Evolutionary conservation across 1,140 invertebrate genomes (phyloP).

Genomic region (Asobara japonica): DNA sequence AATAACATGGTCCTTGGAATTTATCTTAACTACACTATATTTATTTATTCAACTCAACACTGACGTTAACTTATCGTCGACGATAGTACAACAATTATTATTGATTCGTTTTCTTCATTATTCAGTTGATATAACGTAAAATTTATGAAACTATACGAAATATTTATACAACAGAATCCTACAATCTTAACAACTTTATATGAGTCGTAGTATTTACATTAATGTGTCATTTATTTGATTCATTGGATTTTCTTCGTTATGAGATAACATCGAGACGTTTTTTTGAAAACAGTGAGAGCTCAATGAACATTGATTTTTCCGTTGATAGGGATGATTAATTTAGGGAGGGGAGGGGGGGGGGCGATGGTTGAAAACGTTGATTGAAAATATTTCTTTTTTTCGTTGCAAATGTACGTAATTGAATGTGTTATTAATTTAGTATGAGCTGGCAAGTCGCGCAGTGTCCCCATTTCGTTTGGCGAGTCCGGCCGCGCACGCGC

Average conservation of each 20-base stretch:
- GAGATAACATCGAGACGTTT: neutral
- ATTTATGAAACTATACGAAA: neutral
- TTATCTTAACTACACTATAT: neutral
- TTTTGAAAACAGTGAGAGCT: neutral
- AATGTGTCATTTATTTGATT: neutral
- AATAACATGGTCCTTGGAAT: conserved; percentile 31
- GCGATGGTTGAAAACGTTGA: conserved; percentile 26
- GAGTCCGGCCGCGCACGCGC: no score
- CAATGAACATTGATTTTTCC: conserved; percentile 16
- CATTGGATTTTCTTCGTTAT: neutral
- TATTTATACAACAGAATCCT: neutral
- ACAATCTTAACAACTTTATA: neutral
- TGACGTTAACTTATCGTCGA: neutral
- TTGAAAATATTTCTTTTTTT: neutral
- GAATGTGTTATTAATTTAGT: no score
- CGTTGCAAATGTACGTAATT: no score
- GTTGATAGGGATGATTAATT: neutral
- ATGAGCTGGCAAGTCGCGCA: no score
- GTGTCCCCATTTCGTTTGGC: no score
- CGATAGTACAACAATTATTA: no score
- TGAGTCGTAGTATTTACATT: neutral
- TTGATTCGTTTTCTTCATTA: no score
- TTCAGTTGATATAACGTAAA: neutral
- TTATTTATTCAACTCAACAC: neutral
- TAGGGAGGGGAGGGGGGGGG: neutral